Base-by-base conservation (phyloP, 2,888 invertebrate species). In the Leptinotarsa tumamoca region DNA sequence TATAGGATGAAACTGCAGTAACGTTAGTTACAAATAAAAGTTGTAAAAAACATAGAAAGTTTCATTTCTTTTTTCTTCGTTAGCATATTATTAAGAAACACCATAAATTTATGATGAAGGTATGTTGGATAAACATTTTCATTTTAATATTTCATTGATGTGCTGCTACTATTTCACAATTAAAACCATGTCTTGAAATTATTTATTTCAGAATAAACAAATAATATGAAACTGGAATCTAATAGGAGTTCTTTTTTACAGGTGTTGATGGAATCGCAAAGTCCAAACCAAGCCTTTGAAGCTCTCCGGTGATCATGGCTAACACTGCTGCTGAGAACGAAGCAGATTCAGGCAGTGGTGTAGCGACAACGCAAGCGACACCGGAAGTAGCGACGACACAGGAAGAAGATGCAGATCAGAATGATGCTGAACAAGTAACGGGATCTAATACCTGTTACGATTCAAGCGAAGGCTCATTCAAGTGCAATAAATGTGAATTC, bases 401-500 rank as follows among this genome's bases (percentile, higher is more conserved):
- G 69, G 90, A 90, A 79, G 86, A 88, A 71, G 85, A 90, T 76
- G 86, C 88, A 73, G 89, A 90, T 77, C 90, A 90, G 80, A 90
- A 89, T 80, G 91, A 91, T 79, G 86, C 88, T 61, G 87, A 88
- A 75, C 81, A 84, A 72, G 87, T 88, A 66, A 87, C 86, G 58
- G 90, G 89, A 71, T 89, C 90, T 56, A 90, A 89, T 85, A 90
- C 90, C 18, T 91, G 91, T 85, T 91, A 91, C 85, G 91, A 92
- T 83, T 90, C 90, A 72, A 88, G 90, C 76, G 91, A 91, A 84
- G 90, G 90, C 50, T 76, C 71, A 54, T 74, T 78, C 67, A 80
- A 79, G 70, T 82, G 79, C 74, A 95, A 94, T 83, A 92, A 94
- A 80, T 96, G 96, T 89, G 95, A 95, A 86, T 96, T 95, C 88